Evolutionary conservation across 2,888 invertebrate genomes (phyloP), one percentile per base, ranked within the genome.

Genomic region (Reticulitermes lucifugus): DNA sequence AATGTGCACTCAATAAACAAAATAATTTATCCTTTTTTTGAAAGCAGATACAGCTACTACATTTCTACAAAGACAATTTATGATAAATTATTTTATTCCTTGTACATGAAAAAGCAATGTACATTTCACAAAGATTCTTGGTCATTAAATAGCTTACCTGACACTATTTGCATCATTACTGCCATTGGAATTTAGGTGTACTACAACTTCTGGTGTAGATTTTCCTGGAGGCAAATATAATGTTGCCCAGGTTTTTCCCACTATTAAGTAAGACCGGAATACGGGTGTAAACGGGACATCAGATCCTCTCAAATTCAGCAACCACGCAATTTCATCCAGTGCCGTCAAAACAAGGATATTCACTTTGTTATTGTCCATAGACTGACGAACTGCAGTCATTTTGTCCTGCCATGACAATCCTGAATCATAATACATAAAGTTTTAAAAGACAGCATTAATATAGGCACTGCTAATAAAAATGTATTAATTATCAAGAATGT

Each of bases 311-410:
- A 92, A 87, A 88, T 92, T 92, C 84, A 92, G 90, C 82, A 92
- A 86, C 92, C 92, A 92, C 2, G 92, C 92, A 59, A 91, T 89
- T 87, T 92, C 92, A 88, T 92, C 92, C 79, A 92, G 89, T 7
- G 91, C 90, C 41, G 91, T 90, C 29, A 92, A 88, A 51, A 92
- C 89, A 85, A 91, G 88, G 59, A 90, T 90, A 84, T 89, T 89
- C 9, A 86, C 85, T n/a, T 85, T 86, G n/a, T 87, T 60, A 12
- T 83, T 81, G 41, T 22, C 77, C 88, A 89, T 88, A 70, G 87
- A 86, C 46, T 79, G 60, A 2, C 88, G 88, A 35, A 89, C 87
- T 60, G 84, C 85, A 35, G 82, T 70, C 4, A 89, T 51, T 75
- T 89, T 89, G 43, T 88, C 87, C 75, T 87, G 83, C 84, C 88